phyloP scores from a whole-genome alignment of 1,140 invertebrate genomes.

The Drosophila dunni region DNA sequence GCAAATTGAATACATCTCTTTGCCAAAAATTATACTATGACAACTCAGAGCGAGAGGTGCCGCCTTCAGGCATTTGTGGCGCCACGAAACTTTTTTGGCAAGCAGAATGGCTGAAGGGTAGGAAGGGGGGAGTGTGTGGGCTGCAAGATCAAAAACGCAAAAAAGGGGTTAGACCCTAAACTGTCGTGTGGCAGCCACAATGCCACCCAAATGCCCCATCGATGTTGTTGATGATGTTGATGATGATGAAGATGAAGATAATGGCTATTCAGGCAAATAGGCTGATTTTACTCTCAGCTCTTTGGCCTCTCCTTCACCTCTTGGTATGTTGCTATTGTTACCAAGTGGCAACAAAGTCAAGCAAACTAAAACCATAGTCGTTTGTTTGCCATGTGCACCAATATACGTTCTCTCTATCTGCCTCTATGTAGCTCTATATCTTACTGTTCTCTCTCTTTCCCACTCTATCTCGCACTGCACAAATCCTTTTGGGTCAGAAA shows the following conservation, averaged over 20 bases:
- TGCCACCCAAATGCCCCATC: slow-evolving; percentile 10
- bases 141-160: slow-evolving; percentile 75
- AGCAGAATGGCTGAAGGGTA: too few species aligned
- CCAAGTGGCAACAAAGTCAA: slow-evolving; percentile 80
- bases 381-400: slow-evolving; percentile 64
- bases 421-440: neutral
- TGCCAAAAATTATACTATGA: slow-evolving; percentile 52
- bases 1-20: slow-evolving; percentile 67
- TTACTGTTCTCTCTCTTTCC: neutral
- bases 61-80: slow-evolving; percentile 56
- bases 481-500: slow-evolving; percentile 81
- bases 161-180: slow-evolving; percentile 50
- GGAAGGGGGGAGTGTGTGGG: slow-evolving; percentile 38
- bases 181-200: slow-evolving; percentile 23
- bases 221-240: slow-evolving; percentile 55
- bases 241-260: slow-evolving; percentile 64
- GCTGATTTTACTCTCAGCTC: slow-evolving; percentile 43
- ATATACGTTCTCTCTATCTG: slow-evolving; percentile 23
- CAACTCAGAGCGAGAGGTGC: slow-evolving; percentile 41
- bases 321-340: slow-evolving; percentile 73
- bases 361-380: slow-evolving; percentile 73
- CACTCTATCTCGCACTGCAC: slow-evolving; percentile 1
- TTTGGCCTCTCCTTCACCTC: neutral
- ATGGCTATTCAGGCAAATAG: slow-evolving; percentile 79
- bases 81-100: slow-evolving; percentile 56